Evolutionary conservation across 2,888 invertebrate genomes (phyloP).

Genomic region (Coelinius sp.): DNA sequence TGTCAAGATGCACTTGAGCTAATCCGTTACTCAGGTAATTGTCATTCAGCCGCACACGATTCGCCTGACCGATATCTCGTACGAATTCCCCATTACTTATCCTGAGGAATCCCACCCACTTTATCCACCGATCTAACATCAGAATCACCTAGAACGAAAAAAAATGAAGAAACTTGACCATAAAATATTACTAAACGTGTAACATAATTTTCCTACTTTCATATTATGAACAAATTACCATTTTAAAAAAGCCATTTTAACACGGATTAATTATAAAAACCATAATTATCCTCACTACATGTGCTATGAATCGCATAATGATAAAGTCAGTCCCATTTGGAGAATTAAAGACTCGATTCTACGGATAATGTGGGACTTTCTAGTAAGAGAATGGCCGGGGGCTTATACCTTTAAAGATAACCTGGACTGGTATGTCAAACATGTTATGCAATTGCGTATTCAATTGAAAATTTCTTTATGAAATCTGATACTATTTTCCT

Average conservation of each 20-base stretch:
- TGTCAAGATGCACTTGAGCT: conserved; percentile 8
- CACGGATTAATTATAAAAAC: background rate
- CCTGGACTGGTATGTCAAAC: conserved; percentile 7
- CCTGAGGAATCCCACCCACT: background rate
- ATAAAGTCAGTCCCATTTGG: background rate
- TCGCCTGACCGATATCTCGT: conserved; percentile 1
- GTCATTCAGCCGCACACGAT: background rate
- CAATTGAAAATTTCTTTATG: background rate
- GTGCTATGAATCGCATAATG: conserved; percentile 2
- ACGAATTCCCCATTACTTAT: background rate
- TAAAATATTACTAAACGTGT: background rate
- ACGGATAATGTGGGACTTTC: conserved; percentile 4
- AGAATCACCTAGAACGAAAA: background rate
- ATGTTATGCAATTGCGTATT: conserved; percentile 1
- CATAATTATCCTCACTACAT: background rate
- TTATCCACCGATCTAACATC: background rate
- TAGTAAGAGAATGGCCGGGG: background rate
- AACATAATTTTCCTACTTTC: background rate
- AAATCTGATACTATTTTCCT: background rate
- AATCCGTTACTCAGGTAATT: conserved; percentile 1
- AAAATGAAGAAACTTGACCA: background rate
- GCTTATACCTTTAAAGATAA: background rate
- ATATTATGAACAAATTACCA: background rate
- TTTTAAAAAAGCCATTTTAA: background rate
- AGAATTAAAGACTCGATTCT: conserved; percentile 5